phyloP scores from a whole-genome alignment of 2,113 vertebrate genomes.

The Periophthalmus modestus region DNA sequence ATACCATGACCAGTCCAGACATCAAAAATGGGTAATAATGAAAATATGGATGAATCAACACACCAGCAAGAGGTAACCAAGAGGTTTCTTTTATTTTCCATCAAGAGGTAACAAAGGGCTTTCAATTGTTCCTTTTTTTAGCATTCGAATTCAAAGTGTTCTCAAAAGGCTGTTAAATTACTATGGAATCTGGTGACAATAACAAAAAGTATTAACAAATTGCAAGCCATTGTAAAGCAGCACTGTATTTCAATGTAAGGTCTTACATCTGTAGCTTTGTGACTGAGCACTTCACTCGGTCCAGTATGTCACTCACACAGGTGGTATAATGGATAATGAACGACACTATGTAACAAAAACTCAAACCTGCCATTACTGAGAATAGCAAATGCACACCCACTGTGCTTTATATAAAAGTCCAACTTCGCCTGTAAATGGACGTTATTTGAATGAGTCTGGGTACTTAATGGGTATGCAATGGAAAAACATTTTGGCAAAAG shows the following conservation, averaged over 20 bases:
- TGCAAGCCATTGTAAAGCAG: constrained; percentile 26
- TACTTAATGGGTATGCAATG: constrained; percentile 69
- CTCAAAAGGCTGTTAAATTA: no score
- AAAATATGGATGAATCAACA: no score
- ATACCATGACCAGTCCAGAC: no score
- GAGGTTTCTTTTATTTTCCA: no score
- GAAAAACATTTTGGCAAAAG: constrained; percentile 55
- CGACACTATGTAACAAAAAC: constrained; percentile 4
- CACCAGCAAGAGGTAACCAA: no score
- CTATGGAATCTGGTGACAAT: not conserved
- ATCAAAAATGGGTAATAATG: no score
- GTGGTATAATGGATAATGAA: not conserved
- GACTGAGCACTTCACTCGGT: not conserved
- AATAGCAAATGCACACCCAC: not conserved
- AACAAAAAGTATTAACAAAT: constrained; percentile 15
- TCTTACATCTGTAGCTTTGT: constrained; percentile 6
- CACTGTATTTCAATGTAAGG: constrained; percentile 16
- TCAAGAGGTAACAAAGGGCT: no score
- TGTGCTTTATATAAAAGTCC: constrained; percentile 33
- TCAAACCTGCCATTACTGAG: not conserved
- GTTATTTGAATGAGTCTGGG: constrained; percentile 64
- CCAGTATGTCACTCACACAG: not conserved
- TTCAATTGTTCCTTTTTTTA: no score
- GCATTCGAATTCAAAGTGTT: no score
- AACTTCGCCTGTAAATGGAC: constrained; percentile 52